Conservation (phyloP, 2,797 vertebrate species). For the Argentina silus region DNA sequence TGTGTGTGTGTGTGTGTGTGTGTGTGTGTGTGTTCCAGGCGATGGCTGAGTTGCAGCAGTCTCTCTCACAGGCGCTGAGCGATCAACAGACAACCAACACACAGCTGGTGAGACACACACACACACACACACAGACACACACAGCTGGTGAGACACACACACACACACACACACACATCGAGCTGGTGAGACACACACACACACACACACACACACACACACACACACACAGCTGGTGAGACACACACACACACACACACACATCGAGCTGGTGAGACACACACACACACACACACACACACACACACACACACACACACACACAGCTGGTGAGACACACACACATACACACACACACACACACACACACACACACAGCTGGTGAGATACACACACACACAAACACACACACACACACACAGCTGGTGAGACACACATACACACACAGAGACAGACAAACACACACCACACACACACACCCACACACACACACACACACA, state of each 20-base stretch:
- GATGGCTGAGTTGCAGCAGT: conserved; percentile 58
- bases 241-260: background rate
- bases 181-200: background rate
- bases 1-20: conserved; percentile 11
- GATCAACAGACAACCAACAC: conserved; percentile 54
- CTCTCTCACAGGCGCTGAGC: conserved; percentile 62
- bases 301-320: background rate
- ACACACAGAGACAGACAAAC: background rate
- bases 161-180: conserved; percentile 6
- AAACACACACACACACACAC: background rate
- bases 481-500: background rate
- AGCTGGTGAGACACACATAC: background rate
- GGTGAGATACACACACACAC: background rate
- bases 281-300: background rate
- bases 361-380: background rate
- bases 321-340: background rate
- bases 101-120: background rate
- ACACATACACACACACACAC: background rate
- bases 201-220: background rate
- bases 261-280: background rate
- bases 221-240: background rate
- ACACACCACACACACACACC: background rate
- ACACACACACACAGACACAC: background rate
- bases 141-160: background rate
- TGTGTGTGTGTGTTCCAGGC: conserved; percentile 49